A percentile compares a stretch with the other conserved stretches of the same genome.
Conservation (phyloP, 2,113 vertebrate genomes). For the Marcusenius ussheri region DNA sequence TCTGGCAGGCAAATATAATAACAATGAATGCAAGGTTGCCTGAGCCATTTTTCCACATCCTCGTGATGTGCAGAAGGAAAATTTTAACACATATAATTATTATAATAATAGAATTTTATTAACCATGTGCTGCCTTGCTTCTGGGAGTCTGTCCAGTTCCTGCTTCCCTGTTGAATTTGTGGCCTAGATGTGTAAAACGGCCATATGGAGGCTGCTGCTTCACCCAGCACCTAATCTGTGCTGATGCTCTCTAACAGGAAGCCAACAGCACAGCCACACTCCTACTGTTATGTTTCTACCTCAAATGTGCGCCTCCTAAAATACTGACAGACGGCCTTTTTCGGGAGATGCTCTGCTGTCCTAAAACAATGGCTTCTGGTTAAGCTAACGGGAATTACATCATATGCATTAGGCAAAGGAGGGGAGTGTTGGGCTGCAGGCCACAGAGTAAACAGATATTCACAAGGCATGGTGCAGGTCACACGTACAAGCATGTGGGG, state of each 20-base stretch:
- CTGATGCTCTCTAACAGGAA: neutral
- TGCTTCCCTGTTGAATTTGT: slow-evolving; percentile 23
- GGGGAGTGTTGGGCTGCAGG: neutral
- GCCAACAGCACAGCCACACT: slow-evolving; percentile 3
- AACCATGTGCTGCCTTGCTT: neutral
- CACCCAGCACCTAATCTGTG: slow-evolving; percentile 5
- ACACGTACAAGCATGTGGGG: neutral
- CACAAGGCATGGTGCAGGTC: neutral
- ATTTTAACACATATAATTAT: neutral
- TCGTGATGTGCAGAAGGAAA: neutral
- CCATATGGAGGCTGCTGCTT: slow-evolving; percentile 23
- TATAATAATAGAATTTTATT: neutral
- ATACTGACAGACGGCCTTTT: neutral
- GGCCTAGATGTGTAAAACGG: slow-evolving; percentile 28
- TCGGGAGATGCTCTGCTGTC: neutral
- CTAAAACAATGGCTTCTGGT: neutral
- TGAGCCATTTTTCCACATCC: neutral
- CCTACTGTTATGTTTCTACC: neutral
- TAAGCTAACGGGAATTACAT: neutral
- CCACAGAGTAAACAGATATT: neutral
- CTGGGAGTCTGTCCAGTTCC: neutral
- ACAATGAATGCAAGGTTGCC: neutral
- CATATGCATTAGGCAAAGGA: neutral
- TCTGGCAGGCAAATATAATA: neutral
- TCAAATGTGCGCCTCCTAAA: neutral